Base-by-base conservation (phyloP, 2,888 invertebrate species). In the Pammene fasciana region DNA sequence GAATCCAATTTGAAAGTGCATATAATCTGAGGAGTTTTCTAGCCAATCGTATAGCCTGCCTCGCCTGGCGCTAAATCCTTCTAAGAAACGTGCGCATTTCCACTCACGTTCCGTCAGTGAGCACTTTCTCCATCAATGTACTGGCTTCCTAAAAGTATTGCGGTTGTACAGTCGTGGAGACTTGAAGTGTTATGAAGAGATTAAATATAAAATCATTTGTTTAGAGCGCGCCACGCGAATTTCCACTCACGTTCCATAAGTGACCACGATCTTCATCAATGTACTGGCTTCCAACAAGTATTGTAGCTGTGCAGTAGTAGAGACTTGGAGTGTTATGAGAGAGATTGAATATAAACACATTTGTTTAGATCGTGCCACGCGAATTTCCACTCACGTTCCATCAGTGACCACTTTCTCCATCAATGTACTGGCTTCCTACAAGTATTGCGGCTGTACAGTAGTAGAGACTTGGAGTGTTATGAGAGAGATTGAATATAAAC, bases 181-280 rank as follows among this genome's bases (percentile, higher is more conserved):
- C 8, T 38, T 9, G 46, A 36, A 60, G 50, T 57, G 62, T 50
- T 64, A 56, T 34, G 61, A 68, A 68, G 64, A 59, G 67, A 67
- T 62, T 57, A 56, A 50, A 68, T 62, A 62, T 68, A 61, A 67
- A 68, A 65, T 60, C 65, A 70, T 70, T 59, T 70, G 68, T 70
- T 65, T 70, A 65, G 57, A 46, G 38, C 48, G n/a, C 59, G 18
- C 52, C 68, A 70, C 68, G 68, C 59, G 68, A n/a, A n/a, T n/a
- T n/a, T n/a, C 26, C 26, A 26, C 4, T 26, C 26, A 26, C 26
- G 26, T 26, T 26, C 26, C 26, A 26, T 26, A 3, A 1, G 26
- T 26, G 26, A 26, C 4, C n/a, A n/a, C n/a, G n/a, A n/a, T 26
- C 26, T 26, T 26, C 26, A 26, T 26, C n/a, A 26, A 3, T 26